Evolutionary conservation across 2,888 invertebrate species (phyloP), one percentile per base, ranked within the genome.

Genomic region (Troides aeacus): DNA sequence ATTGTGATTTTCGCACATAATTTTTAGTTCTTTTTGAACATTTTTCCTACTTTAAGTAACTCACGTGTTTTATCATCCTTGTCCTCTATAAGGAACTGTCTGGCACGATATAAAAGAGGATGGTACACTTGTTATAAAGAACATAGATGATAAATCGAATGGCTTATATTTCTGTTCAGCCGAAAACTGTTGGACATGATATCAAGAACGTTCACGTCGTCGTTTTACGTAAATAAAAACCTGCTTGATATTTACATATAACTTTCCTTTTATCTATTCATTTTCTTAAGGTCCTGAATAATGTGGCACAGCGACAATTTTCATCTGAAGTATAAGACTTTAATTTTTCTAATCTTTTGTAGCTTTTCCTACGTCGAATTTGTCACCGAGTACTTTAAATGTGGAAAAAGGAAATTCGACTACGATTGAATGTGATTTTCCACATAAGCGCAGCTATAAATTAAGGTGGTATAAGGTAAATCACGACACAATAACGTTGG

Each of bases 381-480:
- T n/a, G 4, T 70, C 75, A 2, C 57, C 72, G 3, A 67, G 70
- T 0, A 74, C 72, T 2, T 39, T 81, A 7, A 15, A n/a, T 3
- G 56, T 84, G 4, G 70, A 78, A 66, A 68, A 74, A 74, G 83
- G 80, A 4, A 53, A 71, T 18, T 64, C 80, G 0, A 23, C 62
- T 3, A 21, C 67, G 2, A 70, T 88, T 0, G 71, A 74, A 2
- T 88, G 88, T 73, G 71, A 72, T 18, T 62, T 83, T 23, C 76
- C 81, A 5, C 79, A 82, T 67, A 66, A 46, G 17, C 66, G 18
- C 23, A 74, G 72, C 1, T 84, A 86, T 72, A 56, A 39, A 46
- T 30, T 87, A 1, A 78, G 80, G 3, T 87, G 87, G 87, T 87
- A 75, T 72, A 87, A 84, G 84, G 87, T 87, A 77, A 59, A 39